phyloP scores from a whole-genome alignment of 2,888 invertebrate genomes.

The Sycophila texana region DNA sequence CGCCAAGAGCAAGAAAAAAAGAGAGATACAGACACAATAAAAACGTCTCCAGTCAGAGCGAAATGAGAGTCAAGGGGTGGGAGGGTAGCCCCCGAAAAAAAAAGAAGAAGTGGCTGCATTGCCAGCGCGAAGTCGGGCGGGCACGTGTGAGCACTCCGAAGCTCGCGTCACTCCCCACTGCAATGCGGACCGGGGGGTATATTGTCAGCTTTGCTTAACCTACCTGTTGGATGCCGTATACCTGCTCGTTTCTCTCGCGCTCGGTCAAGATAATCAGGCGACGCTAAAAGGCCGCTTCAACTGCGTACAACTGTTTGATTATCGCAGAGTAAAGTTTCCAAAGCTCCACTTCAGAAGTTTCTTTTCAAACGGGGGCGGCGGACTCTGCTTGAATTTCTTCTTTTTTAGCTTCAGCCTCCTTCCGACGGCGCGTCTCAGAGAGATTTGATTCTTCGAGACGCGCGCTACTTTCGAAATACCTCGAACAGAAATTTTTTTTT shows the following conservation, averaged over 20 bases:
- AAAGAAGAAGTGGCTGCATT: not conserved
- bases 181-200: conserved; percentile 63
- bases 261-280: conserved; percentile 4
- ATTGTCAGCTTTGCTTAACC: conserved; percentile 66
- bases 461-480: too few species aligned
- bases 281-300: not conserved
- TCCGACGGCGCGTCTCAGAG: too few species aligned
- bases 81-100: not conserved
- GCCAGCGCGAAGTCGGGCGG: too few species aligned
- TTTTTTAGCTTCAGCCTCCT: too few species aligned
- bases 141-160: too few species aligned
- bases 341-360: not conserved
- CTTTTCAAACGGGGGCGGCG: not conserved
- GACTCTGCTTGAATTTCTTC: too few species aligned
- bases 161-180: conserved; percentile 55
- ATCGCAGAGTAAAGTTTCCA: not conserved
- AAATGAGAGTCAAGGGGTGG: not conserved
- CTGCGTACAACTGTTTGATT: conserved; percentile 32
- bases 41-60: not conserved
- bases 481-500: too few species aligned
- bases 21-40: not conserved
- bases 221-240: conserved; percentile 46
- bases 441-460: too few species aligned
- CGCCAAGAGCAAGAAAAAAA: not conserved
- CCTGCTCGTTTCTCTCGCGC: not conserved